Base-by-base conservation (phyloP, 2,888 invertebrate genomes). In the Acrocyrtus sp. region DNA sequence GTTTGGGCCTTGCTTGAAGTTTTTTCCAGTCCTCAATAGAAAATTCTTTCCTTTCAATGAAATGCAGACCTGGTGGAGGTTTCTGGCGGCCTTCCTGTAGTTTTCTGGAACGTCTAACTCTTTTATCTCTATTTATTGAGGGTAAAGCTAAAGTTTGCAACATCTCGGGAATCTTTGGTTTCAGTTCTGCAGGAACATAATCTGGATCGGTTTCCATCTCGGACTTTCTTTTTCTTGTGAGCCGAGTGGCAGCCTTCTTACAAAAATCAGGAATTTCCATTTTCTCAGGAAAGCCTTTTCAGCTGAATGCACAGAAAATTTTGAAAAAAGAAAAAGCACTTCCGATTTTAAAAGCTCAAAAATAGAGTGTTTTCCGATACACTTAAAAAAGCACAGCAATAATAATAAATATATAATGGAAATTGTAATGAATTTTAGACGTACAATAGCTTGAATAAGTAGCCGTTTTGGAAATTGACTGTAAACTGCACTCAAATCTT, bases 241-340 rank as follows among this genome's bases (percentile, higher is more conserved):
- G 12, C 47, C 62, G 27, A 1, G 21, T 19, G 4, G 56, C 6
- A 1, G 68, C 47, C 21, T 41, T 43, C 10, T 17, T 47, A 19
- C 54, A 62, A 12, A 47, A 51, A 3, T 29, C 69, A 1, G 69
- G 69, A 22, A 69, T 53, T 27, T 69, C 69, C 69, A 69, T 69
- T 12, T 1, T 34, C 10, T 50, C 22, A 50, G 21, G 34, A 6
- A 8, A n/a, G n/a, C n/a, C n/a, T n/a, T n/a, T n/a, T n/a, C n/a
- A n/a, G n/a, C n/a, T n/a, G n/a, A n/a, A n/a, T n/a, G n/a, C n/a
- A n/a, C n/a, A n/a, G n/a, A n/a, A n/a, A n/a, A n/a, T n/a, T n/a
- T n/a, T n/a, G n/a, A n/a, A n/a, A n/a, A n/a, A n/a, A n/a, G n/a
- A n/a, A n/a, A n/a, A n/a, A n/a, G n/a, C n/a, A n/a, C n/a, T n/a